phyloP scores from a whole-genome alignment of 2,797 vertebrate genomes.

The Sebastes ruberrimus region DNA sequence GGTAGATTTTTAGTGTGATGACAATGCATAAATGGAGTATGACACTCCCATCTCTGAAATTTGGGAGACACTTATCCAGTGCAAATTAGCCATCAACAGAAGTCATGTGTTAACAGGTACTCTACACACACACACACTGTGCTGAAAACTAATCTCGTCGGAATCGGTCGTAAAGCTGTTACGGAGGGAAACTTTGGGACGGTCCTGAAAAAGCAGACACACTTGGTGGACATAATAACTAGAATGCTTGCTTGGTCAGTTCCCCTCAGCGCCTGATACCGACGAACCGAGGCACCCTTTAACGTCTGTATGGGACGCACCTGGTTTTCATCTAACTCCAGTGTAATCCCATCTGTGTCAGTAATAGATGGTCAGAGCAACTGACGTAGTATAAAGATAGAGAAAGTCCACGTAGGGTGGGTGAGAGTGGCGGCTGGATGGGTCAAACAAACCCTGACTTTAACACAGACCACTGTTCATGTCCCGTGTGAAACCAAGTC shows the following conservation, averaged over 20 bases:
- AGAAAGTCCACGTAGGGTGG: too few species aligned
- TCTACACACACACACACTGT: neutral
- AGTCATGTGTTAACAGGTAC: conserved; percentile 46
- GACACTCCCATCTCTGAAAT: conserved; percentile 37
- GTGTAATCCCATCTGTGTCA: too few species aligned
- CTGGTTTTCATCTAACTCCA: too few species aligned
- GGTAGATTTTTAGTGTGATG: conserved; percentile 44
- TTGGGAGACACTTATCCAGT: conserved; percentile 29
- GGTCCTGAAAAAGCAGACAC: neutral
- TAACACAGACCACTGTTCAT: too few species aligned
- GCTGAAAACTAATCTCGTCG: neutral
- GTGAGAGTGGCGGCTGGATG: fast-evolving
- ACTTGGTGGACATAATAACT: neutral
- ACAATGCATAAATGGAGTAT: conserved; percentile 49
- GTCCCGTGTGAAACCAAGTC: too few species aligned
- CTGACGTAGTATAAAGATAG: fast-evolving
- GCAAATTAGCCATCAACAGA: conserved; percentile 47
- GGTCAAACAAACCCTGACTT: too few species aligned
- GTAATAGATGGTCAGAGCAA: too few species aligned
- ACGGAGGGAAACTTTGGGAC: neutral
- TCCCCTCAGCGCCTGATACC: too few species aligned
- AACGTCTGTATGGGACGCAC: too few species aligned
- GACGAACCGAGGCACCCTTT: too few species aligned
- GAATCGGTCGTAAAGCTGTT: neutral
- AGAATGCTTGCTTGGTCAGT: neutral